Evolutionary conservation across 2,113 vertebrate species (phyloP).

Genomic region (Urocitellus parryii): DNA sequence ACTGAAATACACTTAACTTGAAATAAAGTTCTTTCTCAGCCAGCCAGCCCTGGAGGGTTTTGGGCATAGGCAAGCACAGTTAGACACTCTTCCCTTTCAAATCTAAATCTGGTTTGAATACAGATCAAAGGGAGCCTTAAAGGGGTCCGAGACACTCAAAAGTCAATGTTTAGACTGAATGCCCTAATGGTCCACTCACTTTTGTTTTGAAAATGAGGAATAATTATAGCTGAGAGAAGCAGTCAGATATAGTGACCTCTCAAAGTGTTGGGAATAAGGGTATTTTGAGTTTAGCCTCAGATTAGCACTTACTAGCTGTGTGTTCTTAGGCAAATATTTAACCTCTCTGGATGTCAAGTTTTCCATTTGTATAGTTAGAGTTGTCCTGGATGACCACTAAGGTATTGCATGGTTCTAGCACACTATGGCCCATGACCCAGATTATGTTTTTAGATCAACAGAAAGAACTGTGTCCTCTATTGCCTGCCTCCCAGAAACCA

Average conservation of each 20-base stretch:
- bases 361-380: not conserved
- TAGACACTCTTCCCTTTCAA: not conserved
- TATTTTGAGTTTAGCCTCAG: not conserved
- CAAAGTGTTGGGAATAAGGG: not conserved
- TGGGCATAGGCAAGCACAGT: not conserved
- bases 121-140: not conserved
- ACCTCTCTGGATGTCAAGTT: not conserved
- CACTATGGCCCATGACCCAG: not conserved
- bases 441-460: not conserved
- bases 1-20: not conserved
- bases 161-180: not conserved
- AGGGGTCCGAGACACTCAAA: not conserved
- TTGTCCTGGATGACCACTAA: conserved; percentile 36
- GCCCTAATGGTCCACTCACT: not conserved
- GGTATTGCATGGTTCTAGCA: not conserved
- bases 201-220: conserved; percentile 39
- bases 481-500: not conserved
- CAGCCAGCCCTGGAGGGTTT: not conserved
- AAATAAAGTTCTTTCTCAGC: not conserved
- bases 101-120: not conserved
- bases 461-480: not conserved
- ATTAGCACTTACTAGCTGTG: not conserved
- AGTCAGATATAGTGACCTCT: not conserved
- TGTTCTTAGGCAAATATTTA: conserved; percentile 47
- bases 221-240: not conserved